Conservation (phyloP, 2,888 invertebrate species). For the Volucella inanis region DNA sequence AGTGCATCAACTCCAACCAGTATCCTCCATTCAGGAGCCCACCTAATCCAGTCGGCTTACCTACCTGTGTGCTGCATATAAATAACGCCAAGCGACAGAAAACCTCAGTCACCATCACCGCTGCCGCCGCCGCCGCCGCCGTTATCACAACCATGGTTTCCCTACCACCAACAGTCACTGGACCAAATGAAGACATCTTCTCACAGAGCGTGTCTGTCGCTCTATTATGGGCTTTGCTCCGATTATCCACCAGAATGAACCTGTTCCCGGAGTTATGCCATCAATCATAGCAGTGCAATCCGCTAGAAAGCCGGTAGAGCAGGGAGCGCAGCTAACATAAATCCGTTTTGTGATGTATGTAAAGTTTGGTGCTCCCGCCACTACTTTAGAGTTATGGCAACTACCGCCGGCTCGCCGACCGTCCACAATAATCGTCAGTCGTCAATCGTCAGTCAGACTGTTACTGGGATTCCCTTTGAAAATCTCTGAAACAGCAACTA, state of each 20-base stretch:
- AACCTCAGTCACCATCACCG: constrained; percentile 21
- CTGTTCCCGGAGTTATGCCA: constrained; percentile 71
- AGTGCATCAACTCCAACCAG: constrained; percentile 22
- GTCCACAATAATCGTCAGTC: not conserved
- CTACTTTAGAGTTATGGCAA: no score
- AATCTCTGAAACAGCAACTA: constrained; percentile 54
- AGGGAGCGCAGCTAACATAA: not conserved
- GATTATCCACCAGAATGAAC: constrained; percentile 72
- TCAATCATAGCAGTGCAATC: constrained; percentile 71
- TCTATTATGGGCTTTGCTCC: constrained; percentile 74
- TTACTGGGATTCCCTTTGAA: constrained; percentile 72
- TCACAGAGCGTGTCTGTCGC: constrained; percentile 75
- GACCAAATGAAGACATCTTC: constrained; percentile 75
- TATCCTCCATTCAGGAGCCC: constrained; percentile 63
- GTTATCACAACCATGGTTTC: not conserved
- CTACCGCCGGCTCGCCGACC: no score
- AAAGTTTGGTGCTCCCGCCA: constrained; percentile 51
- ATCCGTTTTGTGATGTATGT: constrained; percentile 63
- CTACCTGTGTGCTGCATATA: constrained; percentile 70
- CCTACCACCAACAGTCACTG: constrained; percentile 51
- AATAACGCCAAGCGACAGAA: constrained; percentile 66
- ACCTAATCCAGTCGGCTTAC: constrained; percentile 52
- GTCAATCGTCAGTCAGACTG: constrained; percentile 18
- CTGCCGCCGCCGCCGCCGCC: not conserved
- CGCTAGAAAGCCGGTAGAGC: constrained; percentile 40